Evolutionary conservation across 1,140 invertebrate species (phyloP).

Genomic region (Semibalanus balanoides): DNA sequence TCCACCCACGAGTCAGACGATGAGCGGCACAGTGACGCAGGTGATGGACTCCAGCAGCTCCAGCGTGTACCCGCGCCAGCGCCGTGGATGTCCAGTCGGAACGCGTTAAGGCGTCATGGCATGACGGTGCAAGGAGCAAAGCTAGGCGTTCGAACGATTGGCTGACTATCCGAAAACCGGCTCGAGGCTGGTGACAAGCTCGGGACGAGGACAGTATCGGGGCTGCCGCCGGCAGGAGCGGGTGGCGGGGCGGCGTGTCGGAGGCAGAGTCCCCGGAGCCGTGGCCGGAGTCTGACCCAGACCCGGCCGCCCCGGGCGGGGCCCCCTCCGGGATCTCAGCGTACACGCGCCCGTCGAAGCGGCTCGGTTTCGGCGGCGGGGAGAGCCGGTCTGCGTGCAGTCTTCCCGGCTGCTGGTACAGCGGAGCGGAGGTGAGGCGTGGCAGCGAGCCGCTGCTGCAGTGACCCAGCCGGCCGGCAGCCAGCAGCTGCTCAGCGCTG

Average conservation of each 20-base stretch:
- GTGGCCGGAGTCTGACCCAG: constrained; percentile 68
- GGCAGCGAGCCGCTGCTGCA: background rate
- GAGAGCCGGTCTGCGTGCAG: background rate
- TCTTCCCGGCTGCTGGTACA: background rate
- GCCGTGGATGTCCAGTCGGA: too few relatives aligned
- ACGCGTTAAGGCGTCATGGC: too few relatives aligned
- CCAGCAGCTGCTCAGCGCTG: background rate
- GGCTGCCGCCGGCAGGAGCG: constrained; percentile 31
- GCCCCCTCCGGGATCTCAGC: background rate
- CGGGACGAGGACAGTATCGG: constrained; percentile 37
- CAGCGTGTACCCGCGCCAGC: constrained; percentile 56
- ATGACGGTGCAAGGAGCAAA: too few relatives aligned
- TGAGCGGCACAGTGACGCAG: too few relatives aligned
- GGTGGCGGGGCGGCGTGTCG: constrained; percentile 31
- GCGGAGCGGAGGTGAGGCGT: background rate
- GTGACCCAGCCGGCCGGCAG: too few relatives aligned
- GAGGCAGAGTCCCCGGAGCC: constrained; percentile 60
- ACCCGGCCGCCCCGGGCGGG: too few relatives aligned
- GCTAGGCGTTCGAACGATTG: too few relatives aligned
- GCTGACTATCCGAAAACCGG: constrained; percentile 67
- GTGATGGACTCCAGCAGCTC: constrained; percentile 45
- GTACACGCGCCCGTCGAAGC: background rate
- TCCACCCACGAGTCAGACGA: too few relatives aligned
- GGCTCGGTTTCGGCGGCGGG: background rate
- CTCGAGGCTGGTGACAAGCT: constrained; percentile 56